A percentile compares a stretch with the other conserved stretches of the same genome.
These are phyloP conservation scores for Troides oblongomaculatus DNA, from an alignment of 2,888 invertebrate species.

Conservation along the genomic window DNA sequence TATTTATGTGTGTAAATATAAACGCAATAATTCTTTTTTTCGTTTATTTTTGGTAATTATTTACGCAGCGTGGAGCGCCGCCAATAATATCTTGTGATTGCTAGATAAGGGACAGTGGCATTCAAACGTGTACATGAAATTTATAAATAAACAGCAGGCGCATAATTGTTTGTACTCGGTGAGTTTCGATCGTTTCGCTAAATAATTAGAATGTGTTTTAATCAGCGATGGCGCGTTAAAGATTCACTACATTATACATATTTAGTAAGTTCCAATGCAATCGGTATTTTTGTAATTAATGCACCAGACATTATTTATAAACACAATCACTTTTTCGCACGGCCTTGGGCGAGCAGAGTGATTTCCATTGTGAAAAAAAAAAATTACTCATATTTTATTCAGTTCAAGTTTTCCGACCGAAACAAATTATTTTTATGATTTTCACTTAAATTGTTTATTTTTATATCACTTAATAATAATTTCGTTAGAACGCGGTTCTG, in stretches of 20 bases:
- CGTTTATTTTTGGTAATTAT: conserved; percentile 3
- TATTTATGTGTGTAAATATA: conserved; percentile 12
- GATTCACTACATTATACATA: not conserved
- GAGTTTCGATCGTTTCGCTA: not conserved
- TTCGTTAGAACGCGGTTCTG: too few species aligned
- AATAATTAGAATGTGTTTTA: not conserved
- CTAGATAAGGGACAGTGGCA: conserved; percentile 20
- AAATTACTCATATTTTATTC: too few species aligned
- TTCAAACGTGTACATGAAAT: not conserved
- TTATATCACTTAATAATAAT: too few species aligned
- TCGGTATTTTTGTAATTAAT: not conserved
- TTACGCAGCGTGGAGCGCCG: conserved; percentile 23
- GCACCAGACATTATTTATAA: not conserved
- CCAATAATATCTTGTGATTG: conserved; percentile 30
- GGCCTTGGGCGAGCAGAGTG: too few species aligned
- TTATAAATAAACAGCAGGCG: not conserved
- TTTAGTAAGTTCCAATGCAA: not conserved
- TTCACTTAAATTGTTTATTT: too few species aligned
- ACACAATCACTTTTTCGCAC: not conserved
- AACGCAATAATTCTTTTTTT: conserved; percentile 5
- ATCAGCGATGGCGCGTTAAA: too few species aligned
- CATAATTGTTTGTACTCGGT: not conserved
- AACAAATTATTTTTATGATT: too few species aligned
- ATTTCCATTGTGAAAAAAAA: too few species aligned
- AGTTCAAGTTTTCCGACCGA: too few species aligned